phyloP scores from a whole-genome alignment of 2,888 invertebrate genomes.

The Drosophila colorata region DNA sequence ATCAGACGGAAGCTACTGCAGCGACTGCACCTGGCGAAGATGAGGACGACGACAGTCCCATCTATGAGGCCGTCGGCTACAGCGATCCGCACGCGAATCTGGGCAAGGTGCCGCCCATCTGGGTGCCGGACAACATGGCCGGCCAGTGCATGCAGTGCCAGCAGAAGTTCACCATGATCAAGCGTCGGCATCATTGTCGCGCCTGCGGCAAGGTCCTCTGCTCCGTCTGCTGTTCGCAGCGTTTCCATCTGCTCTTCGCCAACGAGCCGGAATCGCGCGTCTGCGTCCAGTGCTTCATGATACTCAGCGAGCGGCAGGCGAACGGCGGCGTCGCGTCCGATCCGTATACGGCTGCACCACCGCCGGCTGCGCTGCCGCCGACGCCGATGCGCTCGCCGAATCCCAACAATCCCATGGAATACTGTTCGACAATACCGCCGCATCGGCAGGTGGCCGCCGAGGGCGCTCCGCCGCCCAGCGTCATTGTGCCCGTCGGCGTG shows the following conservation, averaged over 20 bases:
- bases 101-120: conserved; percentile 92
- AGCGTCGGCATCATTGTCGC: conserved; percentile 94
- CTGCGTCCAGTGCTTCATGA: conserved; percentile 90
- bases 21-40: background rate
- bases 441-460: conserved; percentile 88
- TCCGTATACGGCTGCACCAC: conserved; percentile 4
- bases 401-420: conserved; percentile 95
- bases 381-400: conserved; percentile 87
- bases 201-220: conserved; percentile 94
- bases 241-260: conserved; percentile 90
- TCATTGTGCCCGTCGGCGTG: conserved; percentile 94
- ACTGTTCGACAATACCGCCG: conserved; percentile 93
- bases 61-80: conserved; percentile 80
- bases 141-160: conserved; percentile 93
- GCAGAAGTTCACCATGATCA: conserved; percentile 92
- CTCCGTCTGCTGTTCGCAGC: conserved; percentile 91
- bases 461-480: conserved; percentile 88
- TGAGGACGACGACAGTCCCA: conserved; percentile 63
- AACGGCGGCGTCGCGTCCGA: conserved; percentile 26
- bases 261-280: conserved; percentile 91
- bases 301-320: conserved; percentile 86
- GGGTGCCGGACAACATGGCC: conserved; percentile 94
- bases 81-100: conserved; percentile 85
- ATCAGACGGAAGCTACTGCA: too few species aligned
- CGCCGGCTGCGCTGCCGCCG: conserved; percentile 36